Conservation (phyloP, 2,113 vertebrate species). For the Balaenoptera acutorostrata region DNA sequence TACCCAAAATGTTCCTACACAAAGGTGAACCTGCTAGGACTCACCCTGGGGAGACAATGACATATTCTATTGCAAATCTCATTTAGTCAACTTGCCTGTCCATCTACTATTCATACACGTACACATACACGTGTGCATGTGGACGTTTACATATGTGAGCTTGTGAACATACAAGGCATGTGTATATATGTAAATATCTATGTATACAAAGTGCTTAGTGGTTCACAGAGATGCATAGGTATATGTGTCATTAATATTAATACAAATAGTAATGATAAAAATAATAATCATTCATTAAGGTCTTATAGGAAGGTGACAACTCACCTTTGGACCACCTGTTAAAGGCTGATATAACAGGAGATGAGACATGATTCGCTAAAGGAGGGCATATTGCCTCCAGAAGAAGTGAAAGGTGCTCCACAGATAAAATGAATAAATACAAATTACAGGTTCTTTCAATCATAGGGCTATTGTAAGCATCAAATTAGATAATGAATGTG, state of each 20-base stretch:
- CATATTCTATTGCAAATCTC: not conserved
- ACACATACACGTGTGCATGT: accelerated
- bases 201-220: not conserved
- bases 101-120: not conserved
- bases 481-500: not conserved
- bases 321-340: not conserved
- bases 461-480: not conserved
- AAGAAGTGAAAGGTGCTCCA: not conserved
- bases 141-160: not conserved
- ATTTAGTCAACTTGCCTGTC: not conserved
- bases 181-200: not conserved
- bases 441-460: not conserved
- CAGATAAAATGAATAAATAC: not conserved
- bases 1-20: not conserved
- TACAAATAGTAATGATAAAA: not conserved
- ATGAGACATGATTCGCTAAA: not conserved
- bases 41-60: not conserved
- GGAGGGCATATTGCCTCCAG: not conserved
- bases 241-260: not conserved
- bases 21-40: not conserved
- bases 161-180: not conserved
- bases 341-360: not conserved
- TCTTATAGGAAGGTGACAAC: not conserved
- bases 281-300: not conserved
- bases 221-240: too few relatives aligned